These are phyloP conservation scores for Hoplodrina blanda DNA, from an alignment of 2,888 invertebrate species.

Conservation along the genomic window DNA sequence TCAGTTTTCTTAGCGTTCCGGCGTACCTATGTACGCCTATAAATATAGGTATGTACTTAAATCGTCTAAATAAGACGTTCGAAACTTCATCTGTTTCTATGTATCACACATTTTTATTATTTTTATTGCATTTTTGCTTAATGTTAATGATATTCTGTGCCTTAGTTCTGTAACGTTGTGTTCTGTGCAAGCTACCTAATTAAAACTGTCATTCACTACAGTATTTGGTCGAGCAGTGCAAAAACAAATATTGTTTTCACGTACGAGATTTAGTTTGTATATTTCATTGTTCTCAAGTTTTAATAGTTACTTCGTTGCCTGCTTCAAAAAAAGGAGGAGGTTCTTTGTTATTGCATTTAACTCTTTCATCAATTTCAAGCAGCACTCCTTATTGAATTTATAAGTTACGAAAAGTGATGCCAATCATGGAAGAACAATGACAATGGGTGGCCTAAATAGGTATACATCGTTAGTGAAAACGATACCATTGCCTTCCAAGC, in stretches of 20 bases:
- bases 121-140: not conserved
- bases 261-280: constrained; percentile 1
- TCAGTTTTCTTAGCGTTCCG: too few relatives aligned
- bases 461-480: constrained; percentile 71
- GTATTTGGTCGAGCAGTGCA: too few relatives aligned
- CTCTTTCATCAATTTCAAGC: constrained; percentile 54
- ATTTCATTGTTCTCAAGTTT: constrained; percentile 20
- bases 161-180: too few relatives aligned
- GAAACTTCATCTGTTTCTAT: not conserved
- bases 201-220: not conserved
- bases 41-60: not conserved
- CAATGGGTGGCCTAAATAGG: constrained; percentile 80
- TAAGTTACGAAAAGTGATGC: constrained; percentile 75
- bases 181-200: not conserved
- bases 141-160: not conserved
- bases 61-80: not conserved
- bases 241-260: not conserved
- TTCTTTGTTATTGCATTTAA: constrained; percentile 9
- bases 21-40: too few relatives aligned
- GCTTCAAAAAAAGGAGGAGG: too few relatives aligned
- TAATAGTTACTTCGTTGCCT: constrained; percentile 5
- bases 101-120: not conserved
- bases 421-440: constrained; percentile 78
- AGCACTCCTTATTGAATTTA: constrained; percentile 59
- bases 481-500: constrained; percentile 75